Conservation (phyloP, 1,140 invertebrate species). For the Neodiprion pinetum region DNA sequence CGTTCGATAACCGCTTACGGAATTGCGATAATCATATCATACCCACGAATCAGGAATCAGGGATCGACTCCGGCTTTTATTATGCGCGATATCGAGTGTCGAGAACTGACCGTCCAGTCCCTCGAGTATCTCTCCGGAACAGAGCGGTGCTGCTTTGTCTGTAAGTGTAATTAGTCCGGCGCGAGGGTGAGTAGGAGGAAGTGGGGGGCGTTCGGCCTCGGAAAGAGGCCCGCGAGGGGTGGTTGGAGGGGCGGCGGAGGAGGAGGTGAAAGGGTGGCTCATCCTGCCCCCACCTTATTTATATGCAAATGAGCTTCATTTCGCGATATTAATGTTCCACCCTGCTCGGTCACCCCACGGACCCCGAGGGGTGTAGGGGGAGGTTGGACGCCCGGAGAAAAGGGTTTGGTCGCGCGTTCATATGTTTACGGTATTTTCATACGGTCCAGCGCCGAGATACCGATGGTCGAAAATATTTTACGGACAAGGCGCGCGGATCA, state of each 20-base stretch:
- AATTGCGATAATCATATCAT: no score
- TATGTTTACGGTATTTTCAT: constrained; percentile 55
- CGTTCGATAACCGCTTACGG: no score
- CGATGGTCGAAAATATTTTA: no score
- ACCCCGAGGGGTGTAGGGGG: constrained; percentile 27
- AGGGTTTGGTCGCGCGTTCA: constrained; percentile 48
- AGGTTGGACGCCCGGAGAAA: constrained; percentile 40
- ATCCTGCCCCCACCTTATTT: constrained; percentile 73
- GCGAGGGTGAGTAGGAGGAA: constrained; percentile 21
- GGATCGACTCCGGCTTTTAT: constrained; percentile 21
- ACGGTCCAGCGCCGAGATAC: constrained; percentile 21
- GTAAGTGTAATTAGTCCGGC: constrained; percentile 62
- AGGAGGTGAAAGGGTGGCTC: constrained; percentile 43
- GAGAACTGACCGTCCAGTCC: constrained; percentile 47
- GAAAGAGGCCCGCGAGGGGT: constrained; percentile 18
- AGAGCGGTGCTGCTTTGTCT: constrained; percentile 48
- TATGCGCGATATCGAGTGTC: constrained; percentile 17
- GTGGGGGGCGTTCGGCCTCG: constrained; percentile 25
- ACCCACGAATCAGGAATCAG: constrained; percentile 35
- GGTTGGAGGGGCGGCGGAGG: constrained; percentile 17
- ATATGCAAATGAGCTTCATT: constrained; percentile 89
- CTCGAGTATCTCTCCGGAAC: constrained; percentile 26
- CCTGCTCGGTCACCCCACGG: constrained; percentile 64
- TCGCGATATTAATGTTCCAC: constrained; percentile 83
- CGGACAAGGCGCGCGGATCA: no score